Base-by-base conservation (phyloP, 2,888 invertebrate genomes). In the Hypena proboscidalis region DNA sequence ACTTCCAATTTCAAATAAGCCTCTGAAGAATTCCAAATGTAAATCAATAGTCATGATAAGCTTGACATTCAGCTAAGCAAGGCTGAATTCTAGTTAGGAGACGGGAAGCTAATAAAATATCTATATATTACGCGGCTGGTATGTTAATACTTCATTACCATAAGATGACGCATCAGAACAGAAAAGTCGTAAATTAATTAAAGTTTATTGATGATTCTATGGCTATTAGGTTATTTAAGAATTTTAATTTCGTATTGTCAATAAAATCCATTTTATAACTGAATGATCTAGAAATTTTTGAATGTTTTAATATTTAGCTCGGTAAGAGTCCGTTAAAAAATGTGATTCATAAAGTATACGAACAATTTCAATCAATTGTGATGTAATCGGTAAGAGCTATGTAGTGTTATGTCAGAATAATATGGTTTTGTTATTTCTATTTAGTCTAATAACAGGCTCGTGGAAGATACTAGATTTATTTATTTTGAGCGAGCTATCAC, bases 21-120 rank as follows among this genome's bases (percentile, higher is more conserved):
- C 9, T 23, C 36, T 46, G 38, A 58, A 57, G 33, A 38, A 35
- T 63, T 57, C 22, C 53, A 46, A 60, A 74, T 75, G 68, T 61
- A 63, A 70, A 70, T 58, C 31, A 39, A 42, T 36, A 31, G 14
- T 45, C 45, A 41, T 44, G 62, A 67, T 68, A 70, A 71, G 69
- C 57, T 68, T 75, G 74, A 69, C 72, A 77, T 75, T 78, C 57
- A 55, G 42, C 38, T 42, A 66, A 46, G 62, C 79, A 81, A 83
- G 85, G 80, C 66, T 70, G 62, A 50, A 69, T 52, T 71, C 60
- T 72, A 64, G 72, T 59, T 62, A 61, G 51, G 51, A 63, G 67
- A 61, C 67, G 66, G 65, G 59, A 72, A 73, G 61, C 65, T 62
- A 69, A 78, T 77, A 74, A 73, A 77, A 54, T 56, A 56, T 65